These are phyloP conservation scores for Rousettus madagascariensis DNA, from an alignment of 2,797 vertebrate species.

Conservation along the genomic window DNA sequence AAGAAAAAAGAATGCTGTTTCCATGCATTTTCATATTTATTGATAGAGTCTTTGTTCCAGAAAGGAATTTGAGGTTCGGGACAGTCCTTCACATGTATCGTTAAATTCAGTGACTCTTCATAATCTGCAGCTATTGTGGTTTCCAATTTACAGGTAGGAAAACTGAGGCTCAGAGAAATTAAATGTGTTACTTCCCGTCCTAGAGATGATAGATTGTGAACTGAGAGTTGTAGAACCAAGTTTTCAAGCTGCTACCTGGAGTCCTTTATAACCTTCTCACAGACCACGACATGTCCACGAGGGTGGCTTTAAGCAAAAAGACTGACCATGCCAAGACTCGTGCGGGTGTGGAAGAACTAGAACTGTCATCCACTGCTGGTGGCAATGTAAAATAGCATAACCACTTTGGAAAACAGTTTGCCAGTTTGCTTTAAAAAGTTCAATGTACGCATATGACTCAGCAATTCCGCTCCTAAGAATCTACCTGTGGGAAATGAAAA, in stretches of 20 bases:
- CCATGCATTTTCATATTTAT: not conserved
- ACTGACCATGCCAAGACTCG: not conserved
- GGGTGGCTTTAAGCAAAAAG: not conserved
- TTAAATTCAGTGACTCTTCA: not conserved
- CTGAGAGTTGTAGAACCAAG: not conserved
- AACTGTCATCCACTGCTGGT: no score
- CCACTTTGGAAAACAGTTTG: not conserved
- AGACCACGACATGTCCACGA: accelerated
- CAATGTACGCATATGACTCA: not conserved
- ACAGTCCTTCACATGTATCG: not conserved
- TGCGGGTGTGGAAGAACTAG: accelerated
- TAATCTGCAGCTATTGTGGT: not conserved
- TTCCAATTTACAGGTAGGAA: not conserved
- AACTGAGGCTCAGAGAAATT: not conserved
- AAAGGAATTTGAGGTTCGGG: not conserved
- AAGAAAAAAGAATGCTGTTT: not conserved
- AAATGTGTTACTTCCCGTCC: not conserved
- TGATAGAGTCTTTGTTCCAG: not conserved
- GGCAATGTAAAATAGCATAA: not conserved
- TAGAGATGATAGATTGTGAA: not conserved
- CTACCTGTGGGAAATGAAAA: not conserved
- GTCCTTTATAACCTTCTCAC: not conserved
- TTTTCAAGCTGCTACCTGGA: not conserved
- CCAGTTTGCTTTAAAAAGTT: not conserved
- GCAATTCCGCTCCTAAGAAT: not conserved